These are phyloP conservation scores for Rhyzopertha dominica DNA, from an alignment of 1,140 invertebrate species.

Conservation along the genomic window DNA sequence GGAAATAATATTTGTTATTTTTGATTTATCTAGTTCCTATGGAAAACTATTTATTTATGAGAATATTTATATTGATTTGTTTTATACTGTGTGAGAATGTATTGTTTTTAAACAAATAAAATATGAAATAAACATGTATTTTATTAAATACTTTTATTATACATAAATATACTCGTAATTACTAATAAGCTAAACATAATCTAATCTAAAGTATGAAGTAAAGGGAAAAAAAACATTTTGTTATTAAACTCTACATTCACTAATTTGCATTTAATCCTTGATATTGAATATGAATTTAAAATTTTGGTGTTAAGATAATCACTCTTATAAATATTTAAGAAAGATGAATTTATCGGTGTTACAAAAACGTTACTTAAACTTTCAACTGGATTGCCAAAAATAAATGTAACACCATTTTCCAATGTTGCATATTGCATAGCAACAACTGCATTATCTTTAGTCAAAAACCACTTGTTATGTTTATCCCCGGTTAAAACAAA, in stretches of 20 bases:
- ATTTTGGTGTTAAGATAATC: neutral
- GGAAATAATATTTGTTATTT: no score
- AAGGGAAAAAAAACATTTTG: neutral
- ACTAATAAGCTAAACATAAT: neutral
- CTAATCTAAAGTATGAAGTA: neutral
- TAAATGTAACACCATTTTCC: neutral
- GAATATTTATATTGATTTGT: no score
- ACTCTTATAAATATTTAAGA: constrained; percentile 4
- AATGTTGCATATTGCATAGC: neutral
- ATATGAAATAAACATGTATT: no score
- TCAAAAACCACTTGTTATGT: constrained; percentile 9
- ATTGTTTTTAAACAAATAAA: no score
- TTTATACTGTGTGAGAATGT: no score
- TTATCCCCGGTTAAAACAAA: neutral
- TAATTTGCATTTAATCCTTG: neutral
- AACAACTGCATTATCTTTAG: constrained; percentile 2
- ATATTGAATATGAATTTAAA: neutral
- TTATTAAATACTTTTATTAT: neutral
- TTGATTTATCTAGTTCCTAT: no score
- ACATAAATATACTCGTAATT: neutral
- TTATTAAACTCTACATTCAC: neutral
- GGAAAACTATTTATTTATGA: no score
- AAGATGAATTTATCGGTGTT: neutral
- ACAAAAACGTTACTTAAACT: neutral
- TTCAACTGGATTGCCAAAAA: neutral